Evolutionary conservation across 2,113 vertebrate species (phyloP).

Genomic region (Bungarus multicinctus): DNA sequence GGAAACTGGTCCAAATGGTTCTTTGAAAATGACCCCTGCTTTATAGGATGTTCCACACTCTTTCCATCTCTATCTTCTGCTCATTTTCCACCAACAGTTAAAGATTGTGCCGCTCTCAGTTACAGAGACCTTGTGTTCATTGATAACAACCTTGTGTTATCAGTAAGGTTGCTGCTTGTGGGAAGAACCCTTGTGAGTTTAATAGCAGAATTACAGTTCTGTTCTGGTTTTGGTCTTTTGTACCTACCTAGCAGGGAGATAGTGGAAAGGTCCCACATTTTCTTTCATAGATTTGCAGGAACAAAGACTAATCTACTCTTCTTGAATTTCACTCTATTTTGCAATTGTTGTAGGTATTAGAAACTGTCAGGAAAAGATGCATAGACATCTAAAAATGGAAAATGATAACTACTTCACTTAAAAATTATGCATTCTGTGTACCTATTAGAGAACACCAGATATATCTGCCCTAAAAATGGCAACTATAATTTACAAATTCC

Average conservation of each 20-base stretch:
- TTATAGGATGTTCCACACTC: not conserved
- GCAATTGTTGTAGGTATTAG: not conserved
- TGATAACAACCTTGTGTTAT: not conserved
- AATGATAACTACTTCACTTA: not conserved
- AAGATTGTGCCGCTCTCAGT: not conserved
- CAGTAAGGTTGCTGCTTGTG: not conserved
- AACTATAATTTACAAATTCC: not conserved
- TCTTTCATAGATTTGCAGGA: not conserved
- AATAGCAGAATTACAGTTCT: not conserved
- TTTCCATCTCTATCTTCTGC: not conserved
- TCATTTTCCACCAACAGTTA: not conserved
- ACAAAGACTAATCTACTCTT: no score
- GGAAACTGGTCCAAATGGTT: no score
- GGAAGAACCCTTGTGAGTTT: not conserved
- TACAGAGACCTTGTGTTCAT: not conserved
- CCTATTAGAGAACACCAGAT: not conserved
- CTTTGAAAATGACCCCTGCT: no score
- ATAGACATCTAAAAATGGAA: not conserved
- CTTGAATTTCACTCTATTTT: not conserved
- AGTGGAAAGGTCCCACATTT: not conserved
- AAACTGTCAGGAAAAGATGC: not conserved
- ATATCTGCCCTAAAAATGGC: not conserved
- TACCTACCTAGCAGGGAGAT: not conserved
- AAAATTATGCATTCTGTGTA: not conserved
- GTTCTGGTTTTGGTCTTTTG: not conserved